Conservation (phyloP, 2,888 invertebrate species). For the Lepidochitona cinerea region DNA sequence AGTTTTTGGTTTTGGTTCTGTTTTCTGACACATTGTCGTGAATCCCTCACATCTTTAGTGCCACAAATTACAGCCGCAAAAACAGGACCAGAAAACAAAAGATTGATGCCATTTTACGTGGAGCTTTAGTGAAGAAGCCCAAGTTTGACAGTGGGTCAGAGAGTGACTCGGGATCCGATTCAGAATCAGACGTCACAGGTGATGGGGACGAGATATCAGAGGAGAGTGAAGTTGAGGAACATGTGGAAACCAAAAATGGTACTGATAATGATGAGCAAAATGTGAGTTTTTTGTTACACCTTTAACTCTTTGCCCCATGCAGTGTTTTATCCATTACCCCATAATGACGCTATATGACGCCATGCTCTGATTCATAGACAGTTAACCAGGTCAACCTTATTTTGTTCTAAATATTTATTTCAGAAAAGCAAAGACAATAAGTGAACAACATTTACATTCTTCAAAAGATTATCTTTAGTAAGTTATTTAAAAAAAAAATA, state of each 20-base stretch:
- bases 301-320: no score
- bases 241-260: constrained; percentile 34
- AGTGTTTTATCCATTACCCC: no score
- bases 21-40: not conserved
- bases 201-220: not conserved
- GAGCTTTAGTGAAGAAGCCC: constrained; percentile 52
- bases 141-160: constrained; percentile 36
- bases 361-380: no score
- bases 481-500: no score
- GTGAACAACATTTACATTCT: no score
- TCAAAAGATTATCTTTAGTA: no score
- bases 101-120: constrained; percentile 56
- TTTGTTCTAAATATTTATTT: no score
- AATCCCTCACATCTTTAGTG: constrained; percentile 7
- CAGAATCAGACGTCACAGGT: not conserved
- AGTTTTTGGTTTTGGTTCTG: not conserved
- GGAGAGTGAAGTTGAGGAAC: constrained; percentile 32
- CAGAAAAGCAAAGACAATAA: no score
- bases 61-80: constrained; percentile 3
- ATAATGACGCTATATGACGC: no score
- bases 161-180: not conserved
- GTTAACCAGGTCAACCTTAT: no score
- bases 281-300: no score
- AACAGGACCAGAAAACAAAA: constrained; percentile 57
- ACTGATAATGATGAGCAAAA: constrained; percentile 4